These are phyloP conservation scores for Andrena minutula DNA, from an alignment of 2,888 invertebrate species.

Conservation along the genomic window DNA sequence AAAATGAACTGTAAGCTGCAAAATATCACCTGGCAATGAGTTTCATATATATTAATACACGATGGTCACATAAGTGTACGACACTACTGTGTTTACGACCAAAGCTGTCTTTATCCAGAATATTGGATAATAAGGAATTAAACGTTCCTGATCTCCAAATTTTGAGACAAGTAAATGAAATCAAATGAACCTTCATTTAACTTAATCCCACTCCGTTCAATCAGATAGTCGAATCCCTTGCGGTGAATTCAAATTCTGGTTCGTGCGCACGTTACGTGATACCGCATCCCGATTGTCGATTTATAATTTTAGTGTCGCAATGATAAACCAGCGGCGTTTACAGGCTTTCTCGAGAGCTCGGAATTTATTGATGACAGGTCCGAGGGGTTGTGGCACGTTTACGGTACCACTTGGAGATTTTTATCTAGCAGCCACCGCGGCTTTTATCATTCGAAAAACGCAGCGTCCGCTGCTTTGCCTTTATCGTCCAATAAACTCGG, in stretches of 20 bases:
- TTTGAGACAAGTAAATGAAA: background rate
- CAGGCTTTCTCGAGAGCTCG: conserved; percentile 27
- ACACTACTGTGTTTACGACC: too few species aligned
- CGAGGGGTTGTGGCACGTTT: conserved; percentile 46
- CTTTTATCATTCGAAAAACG: conserved; percentile 60
- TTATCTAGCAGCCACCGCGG: conserved; percentile 41
- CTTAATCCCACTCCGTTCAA: background rate
- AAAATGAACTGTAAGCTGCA: too few species aligned
- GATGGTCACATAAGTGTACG: too few species aligned
- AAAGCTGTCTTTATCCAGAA: too few species aligned
- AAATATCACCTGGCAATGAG: too few species aligned
- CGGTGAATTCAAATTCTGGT: background rate
- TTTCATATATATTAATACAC: too few species aligned
- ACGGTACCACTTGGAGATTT: conserved; percentile 58
- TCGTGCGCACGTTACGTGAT: conserved; percentile 27
- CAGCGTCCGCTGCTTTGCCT: conserved; percentile 52
- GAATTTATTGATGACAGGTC: conserved; percentile 59
- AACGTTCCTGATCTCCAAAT: too few species aligned
- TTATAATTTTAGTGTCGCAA: conserved; percentile 62
- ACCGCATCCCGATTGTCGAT: conserved; percentile 59
- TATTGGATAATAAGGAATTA: too few species aligned
- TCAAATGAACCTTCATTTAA: background rate
- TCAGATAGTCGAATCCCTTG: background rate
- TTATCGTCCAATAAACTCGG: conserved; percentile 72
- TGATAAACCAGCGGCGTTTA: conserved; percentile 56